These are phyloP conservation scores for Apotomis betuletana DNA, from an alignment of 2,888 invertebrate species.

Conservation along the genomic window DNA sequence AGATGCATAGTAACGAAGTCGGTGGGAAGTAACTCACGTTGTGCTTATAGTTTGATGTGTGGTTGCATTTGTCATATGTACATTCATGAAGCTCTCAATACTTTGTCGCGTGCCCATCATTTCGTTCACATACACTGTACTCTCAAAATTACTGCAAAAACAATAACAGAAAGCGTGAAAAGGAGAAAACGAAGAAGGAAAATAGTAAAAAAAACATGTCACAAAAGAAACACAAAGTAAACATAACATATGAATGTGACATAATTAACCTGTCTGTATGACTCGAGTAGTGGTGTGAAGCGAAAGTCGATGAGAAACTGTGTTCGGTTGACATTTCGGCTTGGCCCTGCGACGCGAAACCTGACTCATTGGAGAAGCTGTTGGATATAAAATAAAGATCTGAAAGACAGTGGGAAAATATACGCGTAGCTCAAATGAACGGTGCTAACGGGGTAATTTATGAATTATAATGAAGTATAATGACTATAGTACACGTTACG, in stretches of 20 bases:
- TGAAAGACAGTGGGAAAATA: not conserved
- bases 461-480: too few species aligned
- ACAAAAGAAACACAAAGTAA: conserved; percentile 44
- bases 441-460: too few species aligned
- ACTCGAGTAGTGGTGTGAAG: conserved; percentile 76
- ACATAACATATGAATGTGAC: conserved; percentile 29
- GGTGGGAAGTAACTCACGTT: conserved; percentile 71
- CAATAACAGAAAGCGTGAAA: conserved; percentile 73
- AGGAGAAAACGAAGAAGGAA: conserved; percentile 45
- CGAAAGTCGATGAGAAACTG: conserved; percentile 75
- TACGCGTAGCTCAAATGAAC: too few species aligned
- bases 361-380: conserved; percentile 82
- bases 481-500: too few species aligned
- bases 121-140: conserved; percentile 81
- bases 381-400: conserved; percentile 39
- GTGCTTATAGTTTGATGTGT: conserved; percentile 66
- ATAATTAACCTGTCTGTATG: conserved; percentile 73
- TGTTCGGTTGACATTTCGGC: conserved; percentile 76
- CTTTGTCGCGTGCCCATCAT: conserved; percentile 75
- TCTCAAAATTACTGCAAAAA: conserved; percentile 83
- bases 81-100: conserved; percentile 81
- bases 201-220: conserved; percentile 43
- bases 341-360: conserved; percentile 80
- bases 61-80: conserved; percentile 76
- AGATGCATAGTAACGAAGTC: conserved; percentile 42